These are phyloP conservation scores for Notolepis coatsorum DNA, from an alignment of 2,797 vertebrate genomes.

Conservation along the genomic window DNA sequence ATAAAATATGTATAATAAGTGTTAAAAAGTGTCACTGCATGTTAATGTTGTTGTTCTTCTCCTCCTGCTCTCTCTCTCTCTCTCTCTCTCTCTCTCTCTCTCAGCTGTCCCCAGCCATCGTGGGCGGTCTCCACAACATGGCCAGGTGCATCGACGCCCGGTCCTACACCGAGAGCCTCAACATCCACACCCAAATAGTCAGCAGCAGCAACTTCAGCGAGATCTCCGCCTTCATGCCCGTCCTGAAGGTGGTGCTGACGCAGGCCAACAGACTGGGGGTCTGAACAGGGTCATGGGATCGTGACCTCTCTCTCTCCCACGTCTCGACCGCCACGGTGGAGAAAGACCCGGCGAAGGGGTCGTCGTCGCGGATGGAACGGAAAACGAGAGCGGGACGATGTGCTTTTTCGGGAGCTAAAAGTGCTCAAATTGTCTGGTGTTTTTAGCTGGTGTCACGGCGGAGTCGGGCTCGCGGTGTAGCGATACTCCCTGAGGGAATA, in stretches of 20 bases:
- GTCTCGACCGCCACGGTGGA: not conserved
- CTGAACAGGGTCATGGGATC: too few relatives aligned
- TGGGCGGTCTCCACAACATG: constrained; percentile 92
- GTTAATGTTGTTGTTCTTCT: not conserved
- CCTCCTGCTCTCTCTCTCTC: not conserved
- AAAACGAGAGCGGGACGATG: too few relatives aligned
- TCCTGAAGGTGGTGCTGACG: constrained; percentile 96
- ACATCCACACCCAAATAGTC: constrained; percentile 97
- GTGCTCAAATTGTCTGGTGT: not conserved
- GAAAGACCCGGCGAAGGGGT: not conserved
- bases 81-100: constrained; percentile 26
- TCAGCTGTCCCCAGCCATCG: constrained; percentile 94
- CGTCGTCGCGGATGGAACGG: not conserved
- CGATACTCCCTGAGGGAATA: constrained; percentile 10
- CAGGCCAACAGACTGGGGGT: constrained; percentile 96
- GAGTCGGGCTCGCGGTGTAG: constrained; percentile 12
- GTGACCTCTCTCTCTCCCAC: too few relatives aligned
- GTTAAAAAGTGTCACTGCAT: too few relatives aligned
- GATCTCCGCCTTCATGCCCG: constrained; percentile 98
- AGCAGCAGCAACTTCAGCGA: constrained; percentile 99
- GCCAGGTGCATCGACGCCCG: constrained; percentile 89
- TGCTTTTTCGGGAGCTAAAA: not conserved
- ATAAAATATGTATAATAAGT: too few relatives aligned
- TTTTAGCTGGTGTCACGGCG: constrained; percentile 15
- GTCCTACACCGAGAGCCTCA: constrained; percentile 90